Base-by-base conservation (phyloP, 2,113 vertebrate genomes). In the Campylorhamphus procurvoides region DNA sequence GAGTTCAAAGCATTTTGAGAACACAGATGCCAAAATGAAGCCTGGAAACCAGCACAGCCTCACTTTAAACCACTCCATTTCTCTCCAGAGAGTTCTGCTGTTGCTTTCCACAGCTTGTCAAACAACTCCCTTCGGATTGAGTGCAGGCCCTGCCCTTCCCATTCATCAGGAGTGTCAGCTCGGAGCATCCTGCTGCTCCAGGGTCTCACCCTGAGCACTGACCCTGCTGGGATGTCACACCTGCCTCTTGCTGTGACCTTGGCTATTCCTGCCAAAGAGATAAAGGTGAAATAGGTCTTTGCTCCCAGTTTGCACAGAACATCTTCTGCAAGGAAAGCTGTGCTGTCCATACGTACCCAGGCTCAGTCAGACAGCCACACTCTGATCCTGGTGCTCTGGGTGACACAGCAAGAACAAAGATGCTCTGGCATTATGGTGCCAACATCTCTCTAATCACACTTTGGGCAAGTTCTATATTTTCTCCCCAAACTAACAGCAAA, bases 241-340 rank as follows among this genome's bases (percentile, higher is more conserved):
- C 55, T 24, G 62, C 60, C 67, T 77, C 75, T 87, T 81, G 55
- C 62, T 86, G 49, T 31, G 88, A 95, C 90, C 88, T 95, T 94
- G 94, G 71, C 89, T 95, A 77, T 88, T 94, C 94, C 33, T 94
- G 75, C 90, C 72, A 59, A 29, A 90, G 58, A 90, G 42, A 95
- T 89, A 82, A 92, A 94, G 88, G 91, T 95, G 78, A 96, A 97
- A 96, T 82, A 84, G 58, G 20, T 40, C 79, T 86, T 62, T 79
- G 68, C 64, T 92, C 79, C 75, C 88, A 86, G 74, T 76, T 95
- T 86, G 63, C 80, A 77, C 58, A 69, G 63, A 92, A 73, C 47
- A 77, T 33, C 37, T 68, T 92, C 87, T 74, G 44, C n/a, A 58
- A 91, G 86, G 71, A 33, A 72, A 76, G 29, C 62, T 47, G 3